Evolutionary conservation across 2,888 invertebrate species (phyloP).

Genomic region (Diadromus collaris): DNA sequence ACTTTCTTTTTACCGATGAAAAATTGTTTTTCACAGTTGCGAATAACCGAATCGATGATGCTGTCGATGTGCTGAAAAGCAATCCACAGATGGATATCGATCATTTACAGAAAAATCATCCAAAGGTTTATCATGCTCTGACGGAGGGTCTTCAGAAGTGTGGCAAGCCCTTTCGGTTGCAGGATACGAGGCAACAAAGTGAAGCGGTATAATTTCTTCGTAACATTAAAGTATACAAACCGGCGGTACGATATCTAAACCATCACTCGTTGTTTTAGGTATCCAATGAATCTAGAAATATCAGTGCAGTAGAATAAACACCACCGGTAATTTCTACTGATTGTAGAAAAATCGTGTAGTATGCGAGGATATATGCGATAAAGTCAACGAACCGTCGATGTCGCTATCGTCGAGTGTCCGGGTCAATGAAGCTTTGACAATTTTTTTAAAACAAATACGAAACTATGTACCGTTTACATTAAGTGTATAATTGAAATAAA

Average conservation of each 20-base stretch:
- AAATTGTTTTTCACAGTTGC: conserved; percentile 24
- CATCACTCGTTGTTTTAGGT: conserved; percentile 27
- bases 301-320: not conserved
- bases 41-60: conserved; percentile 41
- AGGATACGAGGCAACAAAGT: not conserved
- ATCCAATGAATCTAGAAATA: not conserved
- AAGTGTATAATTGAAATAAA: conserved; percentile 32
- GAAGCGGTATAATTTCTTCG: not conserved
- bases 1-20: not conserved
- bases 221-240: not conserved
- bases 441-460: conserved; percentile 23
- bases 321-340: conserved; percentile 24
- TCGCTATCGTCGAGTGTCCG: not conserved
- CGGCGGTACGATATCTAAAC: not conserved
- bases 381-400: not conserved
- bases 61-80: conserved; percentile 17
- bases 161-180: conserved; percentile 38
- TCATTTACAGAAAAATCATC: not conserved
- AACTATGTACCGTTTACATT: conserved; percentile 25
- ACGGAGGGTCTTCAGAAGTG: conserved; percentile 1
- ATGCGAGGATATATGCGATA: conserved; percentile 18
- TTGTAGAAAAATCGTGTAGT: conserved; percentile 40
- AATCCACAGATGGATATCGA: not conserved
- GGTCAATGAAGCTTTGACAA: not conserved
- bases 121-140: not conserved